Evolutionary conservation across 2,888 invertebrate species (phyloP), one percentile per base, ranked within the genome.

Genomic region (Lasioglossum calceatum): DNA sequence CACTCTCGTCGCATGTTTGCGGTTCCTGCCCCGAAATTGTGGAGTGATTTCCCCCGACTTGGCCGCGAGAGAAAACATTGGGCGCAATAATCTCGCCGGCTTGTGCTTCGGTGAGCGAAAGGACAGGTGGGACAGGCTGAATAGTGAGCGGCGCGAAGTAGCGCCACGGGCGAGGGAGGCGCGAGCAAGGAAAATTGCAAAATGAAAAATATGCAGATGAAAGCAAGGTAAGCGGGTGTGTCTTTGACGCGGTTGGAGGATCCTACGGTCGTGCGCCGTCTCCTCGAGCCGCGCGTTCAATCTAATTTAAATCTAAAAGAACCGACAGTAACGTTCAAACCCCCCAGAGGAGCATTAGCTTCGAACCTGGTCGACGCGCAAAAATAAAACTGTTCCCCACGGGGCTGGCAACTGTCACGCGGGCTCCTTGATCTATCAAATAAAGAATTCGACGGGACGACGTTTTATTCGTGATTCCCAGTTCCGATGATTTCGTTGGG

Each of bases 221-320:
- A 85, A 85, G 74, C 50, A 50, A 74, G 44, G 19, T 50, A 64
- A 82, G 64, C 54, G 74, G 54, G 73, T 79, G 84, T 84, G 84
- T 84, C 79, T 85, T 84, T 84, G 85, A 84, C 81, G 83, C 81
- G 76, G 39, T 61, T 50, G 54, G 73, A 50, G 75, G 78, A 82
- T 77, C 73, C 73, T 71, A 27, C 67, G 36, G 36, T 67, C 32
- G 64, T 36, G 36, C 5, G 64, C 16, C 73, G 72, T 50, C 77
- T 58, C 58, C 67, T 44, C 36, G 44, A 44, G 42, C 42, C 39
- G 27, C 39, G 27, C 39, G 42, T 32, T 23, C 67, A 47, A 73
- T 85, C 81, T 86, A 86, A 85, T 85, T 86, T 86, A 81, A 86
- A 86, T 86, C 86, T 70, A 61, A 85, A 85, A 85, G 86, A 86